Base-by-base conservation (phyloP, 2,888 invertebrate species). In the Pristionchus exspectatus region DNA sequence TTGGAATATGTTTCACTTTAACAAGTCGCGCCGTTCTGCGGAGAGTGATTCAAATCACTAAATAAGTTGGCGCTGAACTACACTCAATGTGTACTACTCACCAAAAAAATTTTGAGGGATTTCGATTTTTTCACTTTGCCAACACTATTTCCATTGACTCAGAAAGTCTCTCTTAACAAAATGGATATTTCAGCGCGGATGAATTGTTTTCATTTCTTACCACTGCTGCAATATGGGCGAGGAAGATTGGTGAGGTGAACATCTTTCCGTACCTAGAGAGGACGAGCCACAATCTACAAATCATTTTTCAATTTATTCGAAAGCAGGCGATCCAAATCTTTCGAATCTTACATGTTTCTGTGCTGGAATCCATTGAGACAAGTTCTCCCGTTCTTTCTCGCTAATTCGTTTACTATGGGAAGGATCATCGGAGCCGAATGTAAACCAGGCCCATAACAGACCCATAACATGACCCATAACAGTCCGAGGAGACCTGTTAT, bases 151-250 rank as follows among this genome's bases (percentile, higher is more conserved):
- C n/a, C n/a, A n/a, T n/a, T n/a, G n/a, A n/a, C n/a, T n/a, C n/a
- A n/a, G n/a, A n/a, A n/a, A n/a, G n/a, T n/a, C n/a, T n/a, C n/a
- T n/a, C n/a, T 59, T 59, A 59, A 9, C 0, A 50, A 69, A n/a
- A 30, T 30, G 10, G 9, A 3, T 50, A 50, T 50, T n/a, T 50
- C 44, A 50, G 44, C 5, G 44, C 9, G 44, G 9, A 3, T 50
- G 44, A 50, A 50, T 50, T n/a, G 7, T 50, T 50, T 50, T 50
- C 7, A 50, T 12, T 50, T 50, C 83, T n/a, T 54, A 87, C 87
- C 87, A 87, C 69, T 9, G 69, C 66, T n/a, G 50, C 30, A 38
- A 87, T 87, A n/a, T 87, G 87, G 69, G 87, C 69, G 50, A 87
- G 50, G 16, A 87, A 24, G 16, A 87, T 69, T 4, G 69, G 87